Evolutionary conservation across 2,113 vertebrate genomes (phyloP).

Genomic region (Varanus salvator): DNA sequence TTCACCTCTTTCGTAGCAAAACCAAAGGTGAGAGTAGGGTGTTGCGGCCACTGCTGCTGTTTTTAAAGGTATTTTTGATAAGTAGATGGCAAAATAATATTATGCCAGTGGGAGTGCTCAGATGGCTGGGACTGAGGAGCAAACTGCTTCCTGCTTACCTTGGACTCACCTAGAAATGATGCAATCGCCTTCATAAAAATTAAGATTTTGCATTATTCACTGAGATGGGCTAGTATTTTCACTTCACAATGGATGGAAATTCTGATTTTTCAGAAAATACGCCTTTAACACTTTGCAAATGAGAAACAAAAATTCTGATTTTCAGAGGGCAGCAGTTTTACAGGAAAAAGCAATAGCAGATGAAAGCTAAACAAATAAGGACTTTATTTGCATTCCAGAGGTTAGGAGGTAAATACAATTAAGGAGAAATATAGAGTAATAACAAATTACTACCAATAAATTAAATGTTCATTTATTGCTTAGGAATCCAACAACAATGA

Average conservation of each 20-base stretch:
- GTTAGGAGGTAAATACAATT: conserved; percentile 53
- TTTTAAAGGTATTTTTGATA: conserved; percentile 43
- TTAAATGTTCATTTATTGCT: conserved; percentile 44
- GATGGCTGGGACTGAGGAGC: neutral
- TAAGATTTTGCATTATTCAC: too few relatives aligned
- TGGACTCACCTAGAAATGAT: neutral
- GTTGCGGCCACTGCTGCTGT: neutral
- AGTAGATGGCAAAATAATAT: neutral
- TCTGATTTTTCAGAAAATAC: neutral
- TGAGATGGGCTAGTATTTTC: neutral
- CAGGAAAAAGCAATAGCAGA: conserved; percentile 48
- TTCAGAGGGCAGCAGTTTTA: conserved; percentile 16
- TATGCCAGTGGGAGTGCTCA: neutral
- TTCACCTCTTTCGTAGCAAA: conserved; percentile 63
- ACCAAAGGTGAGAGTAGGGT: neutral
- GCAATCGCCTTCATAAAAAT: neutral
- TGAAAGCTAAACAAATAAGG: conserved; percentile 56
- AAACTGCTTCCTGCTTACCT: neutral
- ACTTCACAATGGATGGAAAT: neutral
- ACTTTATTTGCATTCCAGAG: conserved; percentile 36
- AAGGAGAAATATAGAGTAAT: conserved; percentile 28
- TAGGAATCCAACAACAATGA: conserved; percentile 21
- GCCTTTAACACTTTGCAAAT: neutral
- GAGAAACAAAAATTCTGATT: neutral
- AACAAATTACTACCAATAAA: conserved; percentile 49